A percentile compares a stretch with the other conserved stretches of the same genome.
phyloP scores from a whole-genome alignment of 2,113 vertebrate species.

The Pseudolaguvia tuberculata region DNA sequence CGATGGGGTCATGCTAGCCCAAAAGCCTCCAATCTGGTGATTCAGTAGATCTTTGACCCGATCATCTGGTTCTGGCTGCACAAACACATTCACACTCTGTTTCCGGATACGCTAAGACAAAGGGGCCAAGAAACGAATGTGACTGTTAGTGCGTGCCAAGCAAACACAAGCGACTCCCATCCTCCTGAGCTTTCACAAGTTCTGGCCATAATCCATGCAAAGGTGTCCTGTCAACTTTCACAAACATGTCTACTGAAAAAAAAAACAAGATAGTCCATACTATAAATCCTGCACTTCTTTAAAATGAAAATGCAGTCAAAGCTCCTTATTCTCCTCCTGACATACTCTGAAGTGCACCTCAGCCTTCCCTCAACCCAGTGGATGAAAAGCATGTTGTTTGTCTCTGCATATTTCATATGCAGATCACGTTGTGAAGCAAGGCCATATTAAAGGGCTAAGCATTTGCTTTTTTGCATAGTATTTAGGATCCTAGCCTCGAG shows the following conservation, averaged over 20 bases:
- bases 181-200: slow-evolving; percentile 11
- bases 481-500: slow-evolving; percentile 49
- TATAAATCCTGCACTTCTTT: slow-evolving; percentile 20
- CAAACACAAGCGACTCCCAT: slow-evolving; percentile 42
- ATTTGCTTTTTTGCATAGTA: slow-evolving; percentile 38
- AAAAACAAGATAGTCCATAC: slow-evolving; percentile 15
- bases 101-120: slow-evolving; percentile 47
- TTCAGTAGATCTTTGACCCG: slow-evolving; percentile 41
- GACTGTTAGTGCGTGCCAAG: slow-evolving; percentile 46
- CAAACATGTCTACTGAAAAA: slow-evolving; percentile 28
- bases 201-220: slow-evolving; percentile 10
- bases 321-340: slow-evolving; percentile 25
- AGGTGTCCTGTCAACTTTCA: slow-evolving; percentile 20
- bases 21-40: slow-evolving; percentile 51
- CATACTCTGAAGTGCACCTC: slow-evolving; percentile 7
- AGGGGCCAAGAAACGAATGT: slow-evolving; percentile 45
- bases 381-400: slow-evolving; percentile 55
- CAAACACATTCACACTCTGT: slow-evolving; percentile 48
- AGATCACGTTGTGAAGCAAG: slow-evolving; percentile 37
- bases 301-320: slow-evolving; percentile 35
- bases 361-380: slow-evolving; percentile 28
- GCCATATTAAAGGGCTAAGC: slow-evolving; percentile 43
- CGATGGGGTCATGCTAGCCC: slow-evolving; percentile 46
- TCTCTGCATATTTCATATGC: slow-evolving; percentile 54
- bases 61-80: slow-evolving; percentile 50